Percentiles rank a stretch among this genome's conserved stretches.
phyloP scores from a whole-genome alignment of 92 coral and sea anemone genomes.

The Epizoanthus fatuus region DNA sequence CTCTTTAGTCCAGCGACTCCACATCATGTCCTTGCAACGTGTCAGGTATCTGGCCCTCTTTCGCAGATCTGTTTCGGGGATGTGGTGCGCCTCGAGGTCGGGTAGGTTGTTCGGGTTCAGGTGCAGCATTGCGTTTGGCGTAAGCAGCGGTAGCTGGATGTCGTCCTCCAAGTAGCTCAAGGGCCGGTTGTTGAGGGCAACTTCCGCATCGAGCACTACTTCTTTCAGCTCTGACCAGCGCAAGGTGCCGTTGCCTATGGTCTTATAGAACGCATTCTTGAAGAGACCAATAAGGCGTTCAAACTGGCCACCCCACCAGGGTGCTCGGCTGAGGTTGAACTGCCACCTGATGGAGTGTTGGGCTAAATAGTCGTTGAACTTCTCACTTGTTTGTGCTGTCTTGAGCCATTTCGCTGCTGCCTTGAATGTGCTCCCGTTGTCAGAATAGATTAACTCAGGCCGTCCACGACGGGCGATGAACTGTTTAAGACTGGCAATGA shows the following conservation, averaged over 20 bases:
- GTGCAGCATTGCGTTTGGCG: conserved; percentile 57
- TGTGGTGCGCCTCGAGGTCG: conserved; percentile 10
- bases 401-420: conserved; percentile 56
- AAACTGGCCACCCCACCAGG: conserved; percentile 69
- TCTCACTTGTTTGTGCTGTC: conserved; percentile 37
- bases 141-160: conserved; percentile 34
- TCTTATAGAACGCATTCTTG: conserved; percentile 28
- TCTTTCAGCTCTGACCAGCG: conserved; percentile 8
- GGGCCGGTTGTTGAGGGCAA: conserved; percentile 30
- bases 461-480: conserved; percentile 56
- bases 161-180: conserved; percentile 47
- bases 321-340: conserved; percentile 64
- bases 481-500: conserved; percentile 40
- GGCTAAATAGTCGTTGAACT: conserved; percentile 28
- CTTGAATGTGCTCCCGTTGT: conserved; percentile 57
- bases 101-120: conserved; percentile 35
- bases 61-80: conserved; percentile 34
- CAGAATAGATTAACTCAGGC: conserved; percentile 45
- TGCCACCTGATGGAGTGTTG: conserved; percentile 42
- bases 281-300: conserved; percentile 45
- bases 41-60: conserved; percentile 52
- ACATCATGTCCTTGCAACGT: conserved; percentile 47
- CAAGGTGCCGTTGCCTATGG: conserved; percentile 26
- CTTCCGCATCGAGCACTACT: conserved; percentile 25
- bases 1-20: conserved; percentile 54